Evolutionary conservation across 2,113 vertebrate species (phyloP), one percentile per base, ranked within the genome.

Genomic region (Tetrax tetrax): DNA sequence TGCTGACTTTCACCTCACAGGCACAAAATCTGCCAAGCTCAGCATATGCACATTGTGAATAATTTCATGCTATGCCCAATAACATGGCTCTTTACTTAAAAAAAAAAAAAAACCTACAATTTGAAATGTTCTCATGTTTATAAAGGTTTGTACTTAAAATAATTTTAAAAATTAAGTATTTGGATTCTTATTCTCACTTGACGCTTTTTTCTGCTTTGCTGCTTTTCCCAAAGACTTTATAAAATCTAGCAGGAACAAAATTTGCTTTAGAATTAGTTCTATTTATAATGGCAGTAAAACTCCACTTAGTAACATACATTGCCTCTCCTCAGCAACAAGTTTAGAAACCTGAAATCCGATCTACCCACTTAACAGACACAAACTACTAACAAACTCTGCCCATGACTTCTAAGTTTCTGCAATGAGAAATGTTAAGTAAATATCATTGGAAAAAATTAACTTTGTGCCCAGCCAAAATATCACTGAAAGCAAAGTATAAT

Each of bases 341-440:
- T 94, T 96, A 96, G 92, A 78, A 97, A 90, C 69, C 64, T 90
- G 96, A 97, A 97, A 96, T 53, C 76, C 83, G 89, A 96, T 89
- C 95, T 89, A 61, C 24, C 47, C 47, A 38, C 90, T 94, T 77
- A 91, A 83, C 68, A 38, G 76, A 61, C 28, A 85, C 54, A 86
- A 88, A 83, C 64, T 47, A 60, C 35, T 65, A 86, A 80, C 63
- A 85, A 96, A 83, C 43, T 76, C 51, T 87, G 56, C 64, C 72
- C 60, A 48, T 71, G 85, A 68, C 72, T 93, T 91, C 54, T 41
- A 92, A 66, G 35, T 78, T 92, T 66, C 92, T 94, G 72, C 72
- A 78, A 51, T 5, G 10, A 90, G 68, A 86, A 80, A 78, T 14
- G 25, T 54, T 54, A 90, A 88, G 64, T 51, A 92, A 96, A 27